Evolutionary conservation across 2,113 vertebrate genomes (phyloP).

Genomic region (Passer domesticus): DNA sequence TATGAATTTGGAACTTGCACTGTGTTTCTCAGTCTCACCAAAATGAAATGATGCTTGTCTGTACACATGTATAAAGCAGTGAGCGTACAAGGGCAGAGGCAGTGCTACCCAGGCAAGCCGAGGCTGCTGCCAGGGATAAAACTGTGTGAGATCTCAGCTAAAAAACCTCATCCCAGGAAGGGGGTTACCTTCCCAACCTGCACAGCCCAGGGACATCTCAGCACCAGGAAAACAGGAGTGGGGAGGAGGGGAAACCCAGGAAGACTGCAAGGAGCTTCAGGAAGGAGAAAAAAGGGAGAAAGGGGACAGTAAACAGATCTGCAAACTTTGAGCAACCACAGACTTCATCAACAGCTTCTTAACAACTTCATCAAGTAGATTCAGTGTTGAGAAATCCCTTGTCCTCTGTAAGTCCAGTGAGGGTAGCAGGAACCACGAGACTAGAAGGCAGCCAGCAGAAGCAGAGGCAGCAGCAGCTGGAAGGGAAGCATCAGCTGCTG

Average conservation of each 20-base stretch:
- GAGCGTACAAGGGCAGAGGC: fast-evolving
- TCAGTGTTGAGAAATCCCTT: background rate
- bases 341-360: background rate
- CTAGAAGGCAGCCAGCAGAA: background rate
- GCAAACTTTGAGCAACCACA: background rate
- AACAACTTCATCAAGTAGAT: background rate
- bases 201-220: background rate
- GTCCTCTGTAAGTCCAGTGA: background rate
- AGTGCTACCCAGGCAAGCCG: too few species aligned
- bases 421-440: background rate
- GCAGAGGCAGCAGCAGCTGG: background rate
- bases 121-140: background rate
- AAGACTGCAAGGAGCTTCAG: background rate
- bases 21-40: background rate
- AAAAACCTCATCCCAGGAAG: background rate
- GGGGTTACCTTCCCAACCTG: background rate
- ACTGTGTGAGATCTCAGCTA: background rate
- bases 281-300: background rate
- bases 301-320: background rate
- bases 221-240: background rate
- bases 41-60: background rate
- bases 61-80: background rate
- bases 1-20: background rate
- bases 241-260: background rate
- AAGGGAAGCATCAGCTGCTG: background rate